Base-by-base conservation (phyloP, 2,797 vertebrate species). In the Rachycentron canadum region DNA sequence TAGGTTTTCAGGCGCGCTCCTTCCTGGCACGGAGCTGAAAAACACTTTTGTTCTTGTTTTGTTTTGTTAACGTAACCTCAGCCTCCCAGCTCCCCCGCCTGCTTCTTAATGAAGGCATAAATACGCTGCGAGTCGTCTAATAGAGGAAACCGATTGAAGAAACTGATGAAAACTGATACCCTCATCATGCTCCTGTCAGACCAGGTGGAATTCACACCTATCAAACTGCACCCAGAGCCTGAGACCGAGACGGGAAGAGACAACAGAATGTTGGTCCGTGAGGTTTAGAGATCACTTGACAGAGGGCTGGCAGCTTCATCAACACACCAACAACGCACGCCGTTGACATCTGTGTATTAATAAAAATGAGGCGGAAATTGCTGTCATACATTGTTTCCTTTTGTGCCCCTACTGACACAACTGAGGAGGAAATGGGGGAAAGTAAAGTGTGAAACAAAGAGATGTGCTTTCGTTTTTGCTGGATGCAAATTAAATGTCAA, bases 401-500 rank as follows among this genome's bases (percentile, higher is more conserved):
- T 77, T 58, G 69, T 66, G 61, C 63, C 63, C 56, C 40, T 49
- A 40, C 56, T 49, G 73, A 59, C 30, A 70, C 70, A 74, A 76
- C 72, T 58, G 82, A 62, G 76, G 65, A 82, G 90, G 85, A 91
- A 90, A 93, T 92, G 82, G 84, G 66, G 66, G 79, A 89, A 86
- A 89, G 71, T 79, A 75, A 90, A 83, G 87, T 92, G 90, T 92
- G 89, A 94, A 94, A 91, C 90, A 72, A 78, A 72, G 65, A 79
- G 80, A 87, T 84, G 86, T 50, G 52, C 75, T 84, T 86, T 56
- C 21, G 30, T 85, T 79, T 85, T 85, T 81, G 82, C 82, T 83
- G 70, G 79, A 92, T 89, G 86, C 86, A 93, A 93, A 94, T 93
- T 75, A 91, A 93, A 93, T 91, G 92, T 93, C 92, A 93, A 84